These are phyloP conservation scores for Araneus ventricosus DNA, from an alignment of 1,140 invertebrate species.

Conservation along the genomic window DNA sequence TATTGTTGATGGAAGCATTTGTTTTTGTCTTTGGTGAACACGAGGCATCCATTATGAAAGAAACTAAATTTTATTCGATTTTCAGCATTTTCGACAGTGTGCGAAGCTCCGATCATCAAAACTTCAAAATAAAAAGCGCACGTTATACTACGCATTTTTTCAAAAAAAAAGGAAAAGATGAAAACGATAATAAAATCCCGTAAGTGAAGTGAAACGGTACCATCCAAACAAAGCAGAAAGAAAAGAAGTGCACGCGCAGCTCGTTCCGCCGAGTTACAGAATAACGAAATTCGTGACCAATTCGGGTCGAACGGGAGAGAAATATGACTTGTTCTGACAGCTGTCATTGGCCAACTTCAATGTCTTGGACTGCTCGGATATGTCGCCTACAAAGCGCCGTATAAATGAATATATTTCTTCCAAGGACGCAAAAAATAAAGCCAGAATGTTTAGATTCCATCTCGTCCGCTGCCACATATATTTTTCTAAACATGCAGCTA, in stretches of 20 bases:
- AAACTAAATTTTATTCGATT: no score
- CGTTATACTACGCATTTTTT: no score
- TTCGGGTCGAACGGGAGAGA: constrained; percentile 9
- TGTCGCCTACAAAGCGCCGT: constrained; percentile 17
- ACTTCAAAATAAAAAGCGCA: no score
- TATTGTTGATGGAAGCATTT: no score
- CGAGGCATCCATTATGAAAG: no score
- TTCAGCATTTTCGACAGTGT: no score
- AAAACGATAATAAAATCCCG: background rate
- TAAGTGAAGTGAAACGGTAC: background rate
- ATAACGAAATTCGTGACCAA: constrained; percentile 26
- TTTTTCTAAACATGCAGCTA: constrained; percentile 24
- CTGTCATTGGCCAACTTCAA: constrained; percentile 50
- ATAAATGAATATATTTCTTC: constrained; percentile 50
- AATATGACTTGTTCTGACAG: constrained; percentile 50
- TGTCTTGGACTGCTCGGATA: constrained; percentile 34
- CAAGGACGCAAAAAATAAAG: background rate
- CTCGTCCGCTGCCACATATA: background rate
- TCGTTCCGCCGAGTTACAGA: background rate
- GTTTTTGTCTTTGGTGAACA: no score
- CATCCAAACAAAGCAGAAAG: background rate
- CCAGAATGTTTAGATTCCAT: background rate
- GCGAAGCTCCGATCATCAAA: no score
- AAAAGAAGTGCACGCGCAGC: background rate
- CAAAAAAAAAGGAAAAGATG: no score